Conservation (phyloP, 1,140 invertebrate species). For the Ostrea denselamellosa region DNA sequence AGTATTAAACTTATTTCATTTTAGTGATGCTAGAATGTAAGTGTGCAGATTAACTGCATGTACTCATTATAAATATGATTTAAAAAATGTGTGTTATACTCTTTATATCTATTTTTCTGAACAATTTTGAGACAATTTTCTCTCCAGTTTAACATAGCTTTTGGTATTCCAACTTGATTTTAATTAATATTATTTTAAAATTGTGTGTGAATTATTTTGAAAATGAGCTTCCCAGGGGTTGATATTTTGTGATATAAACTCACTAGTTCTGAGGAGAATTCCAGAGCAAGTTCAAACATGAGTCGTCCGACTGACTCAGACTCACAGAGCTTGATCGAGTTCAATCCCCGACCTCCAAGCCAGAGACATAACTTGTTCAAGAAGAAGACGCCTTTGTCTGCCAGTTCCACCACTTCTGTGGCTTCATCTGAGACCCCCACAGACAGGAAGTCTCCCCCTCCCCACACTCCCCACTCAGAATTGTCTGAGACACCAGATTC, state of each 20-base stretch:
- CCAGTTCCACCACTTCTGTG: background rate
- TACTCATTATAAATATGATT: background rate
- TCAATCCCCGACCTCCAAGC: slow-evolving; percentile 7
- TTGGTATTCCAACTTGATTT: background rate
- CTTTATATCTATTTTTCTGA: background rate
- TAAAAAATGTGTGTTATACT: background rate
- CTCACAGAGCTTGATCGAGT: slow-evolving; percentile 8
- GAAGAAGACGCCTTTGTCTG: slow-evolving; percentile 5
- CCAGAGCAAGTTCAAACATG: slow-evolving; percentile 27
- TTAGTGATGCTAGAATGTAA: slow-evolving; percentile 22
- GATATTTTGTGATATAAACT: background rate
- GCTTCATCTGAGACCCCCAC: background rate
- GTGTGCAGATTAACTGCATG: background rate
- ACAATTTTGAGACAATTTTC: background rate
- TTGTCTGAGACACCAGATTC: background rate
- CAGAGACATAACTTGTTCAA: slow-evolving; percentile 26
- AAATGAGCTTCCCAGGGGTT: background rate
- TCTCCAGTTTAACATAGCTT: background rate
- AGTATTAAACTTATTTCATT: background rate
- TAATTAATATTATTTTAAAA: background rate
- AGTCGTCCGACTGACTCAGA: slow-evolving; percentile 19
- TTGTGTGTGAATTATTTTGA: background rate
- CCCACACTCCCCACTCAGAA: background rate
- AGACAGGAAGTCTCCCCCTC: background rate
- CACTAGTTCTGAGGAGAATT: background rate